Conservation (phyloP, 2,888 invertebrate genomes). For the Ophion ellenae region DNA sequence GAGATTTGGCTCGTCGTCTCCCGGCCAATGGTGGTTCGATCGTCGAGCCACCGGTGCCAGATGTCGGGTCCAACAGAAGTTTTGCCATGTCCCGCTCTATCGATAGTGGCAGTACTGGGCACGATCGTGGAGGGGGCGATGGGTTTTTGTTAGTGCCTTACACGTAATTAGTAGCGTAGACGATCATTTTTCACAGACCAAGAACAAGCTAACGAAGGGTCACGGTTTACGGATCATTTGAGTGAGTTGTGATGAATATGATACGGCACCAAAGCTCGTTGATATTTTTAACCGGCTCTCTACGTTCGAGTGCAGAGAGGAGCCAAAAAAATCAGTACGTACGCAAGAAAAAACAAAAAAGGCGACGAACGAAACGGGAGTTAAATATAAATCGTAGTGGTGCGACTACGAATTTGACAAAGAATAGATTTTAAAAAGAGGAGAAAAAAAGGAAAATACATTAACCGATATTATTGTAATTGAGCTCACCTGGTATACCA, state of each 20-base stretch:
- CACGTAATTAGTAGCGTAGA: conserved; percentile 49
- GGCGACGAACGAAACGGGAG: conserved; percentile 20
- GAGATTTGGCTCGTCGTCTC: conserved; percentile 79
- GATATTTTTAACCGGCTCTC: conserved; percentile 35
- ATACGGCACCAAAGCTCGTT: conserved; percentile 29
- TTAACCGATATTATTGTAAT: background rate
- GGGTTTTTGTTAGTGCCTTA: conserved; percentile 51
- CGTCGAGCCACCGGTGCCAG: conserved; percentile 52
- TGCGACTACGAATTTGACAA: conserved; percentile 18
- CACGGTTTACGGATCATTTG: conserved; percentile 20
- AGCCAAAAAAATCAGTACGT: conserved; percentile 37
- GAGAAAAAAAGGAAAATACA: conserved; percentile 18
- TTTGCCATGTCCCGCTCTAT: conserved; percentile 83
- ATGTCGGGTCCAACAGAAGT: conserved; percentile 72
- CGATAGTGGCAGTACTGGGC: conserved; percentile 81
- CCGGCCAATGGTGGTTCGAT: conserved; percentile 75
- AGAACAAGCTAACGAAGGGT: conserved; percentile 14
- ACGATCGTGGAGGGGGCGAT: conserved; percentile 54
- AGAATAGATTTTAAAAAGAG: background rate
- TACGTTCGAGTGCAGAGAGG: conserved; percentile 28
- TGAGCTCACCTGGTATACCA: conserved; percentile 79
- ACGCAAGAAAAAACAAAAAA: conserved; percentile 30
- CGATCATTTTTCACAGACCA: conserved; percentile 12
- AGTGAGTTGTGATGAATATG: conserved; percentile 30
- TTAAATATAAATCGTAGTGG: conserved; percentile 36